Conservation (phyloP, 1,140 invertebrate genomes). For the Cardiocondyla obscurior region DNA sequence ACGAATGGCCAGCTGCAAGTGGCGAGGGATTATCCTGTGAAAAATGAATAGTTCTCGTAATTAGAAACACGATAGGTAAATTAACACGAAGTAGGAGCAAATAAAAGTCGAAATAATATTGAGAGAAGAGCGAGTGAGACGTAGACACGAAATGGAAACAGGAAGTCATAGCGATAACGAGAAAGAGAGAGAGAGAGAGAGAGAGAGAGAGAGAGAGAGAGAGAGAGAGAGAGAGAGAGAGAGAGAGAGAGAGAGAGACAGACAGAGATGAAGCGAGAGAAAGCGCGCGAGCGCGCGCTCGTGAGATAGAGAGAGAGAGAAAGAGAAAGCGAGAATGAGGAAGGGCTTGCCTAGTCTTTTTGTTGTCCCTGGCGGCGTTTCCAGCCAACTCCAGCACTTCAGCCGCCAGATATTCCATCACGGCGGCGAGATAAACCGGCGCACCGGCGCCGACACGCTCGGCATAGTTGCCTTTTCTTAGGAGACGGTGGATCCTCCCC, state of each 20-base stretch:
- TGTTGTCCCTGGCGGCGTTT: conserved; percentile 84
- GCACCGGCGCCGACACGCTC: conserved; percentile 87
- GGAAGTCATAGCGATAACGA: neutral
- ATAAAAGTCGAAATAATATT: neutral
- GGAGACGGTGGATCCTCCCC: conserved; percentile 85
- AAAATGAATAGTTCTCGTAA: neutral
- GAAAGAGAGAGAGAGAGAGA: neutral
- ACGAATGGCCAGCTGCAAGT: conserved; percentile 90
- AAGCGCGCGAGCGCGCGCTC: neutral
- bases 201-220: neutral
- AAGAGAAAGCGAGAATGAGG: neutral
- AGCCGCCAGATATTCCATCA: conserved; percentile 86
- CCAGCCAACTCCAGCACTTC: conserved; percentile 86
- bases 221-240: neutral
- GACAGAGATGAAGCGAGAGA: neutral
- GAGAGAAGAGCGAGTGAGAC: conserved; percentile 7
- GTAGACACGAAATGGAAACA: conserved; percentile 12
- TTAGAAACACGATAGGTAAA: no score
- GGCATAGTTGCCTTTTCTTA: conserved; percentile 87
- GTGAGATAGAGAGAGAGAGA: neutral
- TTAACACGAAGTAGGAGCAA: no score
- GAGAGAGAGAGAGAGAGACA: no score
- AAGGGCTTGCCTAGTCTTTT: conserved; percentile 78
- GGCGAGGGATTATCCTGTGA: conserved; percentile 89
- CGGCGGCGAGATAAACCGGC: conserved; percentile 87